These are phyloP conservation scores for Peromyscus californicus DNA, from an alignment of 2,113 vertebrate species.

Conservation along the genomic window DNA sequence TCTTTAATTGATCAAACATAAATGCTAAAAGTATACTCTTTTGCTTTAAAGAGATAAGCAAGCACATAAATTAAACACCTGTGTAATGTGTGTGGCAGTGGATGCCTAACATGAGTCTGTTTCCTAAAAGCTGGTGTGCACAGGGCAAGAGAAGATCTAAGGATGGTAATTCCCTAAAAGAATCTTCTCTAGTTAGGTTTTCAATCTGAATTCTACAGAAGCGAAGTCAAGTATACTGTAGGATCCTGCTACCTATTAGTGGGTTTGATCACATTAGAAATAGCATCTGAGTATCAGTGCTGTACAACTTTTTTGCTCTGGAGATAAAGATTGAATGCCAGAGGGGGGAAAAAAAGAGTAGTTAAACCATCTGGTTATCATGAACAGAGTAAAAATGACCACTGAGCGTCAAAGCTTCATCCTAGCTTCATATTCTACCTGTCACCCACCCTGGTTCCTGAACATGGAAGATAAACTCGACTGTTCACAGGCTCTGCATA, in stretches of 20 bases:
- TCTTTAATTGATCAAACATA: constrained; percentile 72
- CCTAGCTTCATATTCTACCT: neutral
- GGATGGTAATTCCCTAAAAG: constrained; percentile 23
- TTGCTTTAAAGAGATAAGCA: constrained; percentile 68
- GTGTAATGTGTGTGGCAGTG: neutral
- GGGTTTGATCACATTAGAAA: neutral
- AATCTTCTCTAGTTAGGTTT: constrained; percentile 39
- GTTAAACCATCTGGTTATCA: constrained; percentile 6
- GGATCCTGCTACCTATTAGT: neutral
- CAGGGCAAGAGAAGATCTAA: neutral
- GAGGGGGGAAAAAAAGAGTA: neutral
- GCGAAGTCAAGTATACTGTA: neutral
- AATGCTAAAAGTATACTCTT: constrained; percentile 58
- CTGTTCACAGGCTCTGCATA: neutral
- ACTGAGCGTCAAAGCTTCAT: neutral
- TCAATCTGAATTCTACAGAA: constrained; percentile 4
- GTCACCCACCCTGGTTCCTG: neutral
- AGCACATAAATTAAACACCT: constrained; percentile 51
- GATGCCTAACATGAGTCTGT: constrained; percentile 15
- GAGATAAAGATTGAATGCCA: constrained; percentile 24
- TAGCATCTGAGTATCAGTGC: neutral
- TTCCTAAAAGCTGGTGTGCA: constrained; percentile 38
- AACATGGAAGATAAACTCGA: neutral
- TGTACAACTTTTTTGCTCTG: neutral
- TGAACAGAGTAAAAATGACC: neutral